Base-by-base conservation (phyloP, 2,888 invertebrate species). In the Bombylius major region DNA sequence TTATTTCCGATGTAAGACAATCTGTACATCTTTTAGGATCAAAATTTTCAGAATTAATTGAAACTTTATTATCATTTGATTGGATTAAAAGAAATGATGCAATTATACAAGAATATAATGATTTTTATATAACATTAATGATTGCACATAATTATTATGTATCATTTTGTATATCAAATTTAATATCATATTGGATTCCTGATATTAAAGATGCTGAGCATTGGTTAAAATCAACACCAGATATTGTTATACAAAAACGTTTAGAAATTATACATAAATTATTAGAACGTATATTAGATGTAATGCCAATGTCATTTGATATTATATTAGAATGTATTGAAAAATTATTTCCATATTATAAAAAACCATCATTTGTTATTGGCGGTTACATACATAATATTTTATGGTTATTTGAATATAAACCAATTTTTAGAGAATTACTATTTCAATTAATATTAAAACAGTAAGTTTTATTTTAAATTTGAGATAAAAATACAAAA, bases 321-420 rank as follows among this genome's bases (percentile, higher is more conserved):
- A 71, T 87, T 32, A 70, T 92, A 23, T 68, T 87, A 62, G 80
- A 84, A 50, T 76, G 81, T 12, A 72, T 90, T 23, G 75, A 78
- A 55, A 76, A 77, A 5, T 76, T 79, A 51, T 93, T 86, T 71
- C 95, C 95, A 0, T 94, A 89, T 69, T 80, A 83, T 68, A 85
- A 82, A 65, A 82, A 80, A 56, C 77, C 83, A 1, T 74, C 82
- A 5, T 82, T 82, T 65, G 69, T 79, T 1, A 86, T 89, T 61
- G 84, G 86, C 65, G 81, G 84, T 12, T 95, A 87, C 70, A 70
- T 90, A 23, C 81, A 85, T 66, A 91, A 92, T 71, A 70, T 92
- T 48, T 77, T 95, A 54, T 82, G 83, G 78, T 78, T 92, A 62
- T 75, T 84, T 58, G 80, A 83, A 48, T 90, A 90, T 69, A 80